Evolutionary conservation across 64 coral and sea anemone genomes (phyloP).

Genomic region (Astreopora myriophthalma): DNA sequence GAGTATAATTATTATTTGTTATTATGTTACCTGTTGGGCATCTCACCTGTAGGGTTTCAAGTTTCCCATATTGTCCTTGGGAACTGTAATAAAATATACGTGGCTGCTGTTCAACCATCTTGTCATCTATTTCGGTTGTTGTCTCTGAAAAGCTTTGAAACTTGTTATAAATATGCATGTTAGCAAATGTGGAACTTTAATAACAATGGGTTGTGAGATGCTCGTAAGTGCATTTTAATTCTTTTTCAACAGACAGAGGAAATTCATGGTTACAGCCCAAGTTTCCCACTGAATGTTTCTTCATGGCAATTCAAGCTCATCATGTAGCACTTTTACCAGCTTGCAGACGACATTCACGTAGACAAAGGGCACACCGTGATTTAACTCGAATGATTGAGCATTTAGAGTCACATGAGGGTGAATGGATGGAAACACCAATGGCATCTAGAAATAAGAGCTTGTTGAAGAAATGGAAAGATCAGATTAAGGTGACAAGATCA

Average conservation of each 20-base stretch:
- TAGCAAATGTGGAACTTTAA: no score
- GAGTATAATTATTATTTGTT: no score
- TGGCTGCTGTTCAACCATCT: no score
- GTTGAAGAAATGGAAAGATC: slow-evolving; percentile 95
- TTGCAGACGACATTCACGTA: slow-evolving; percentile 74
- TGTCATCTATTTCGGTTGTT: no score
- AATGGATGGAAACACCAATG: slow-evolving; percentile 94
- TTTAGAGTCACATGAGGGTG: slow-evolving; percentile 87
- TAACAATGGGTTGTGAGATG: no score
- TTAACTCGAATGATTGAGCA: slow-evolving; percentile 90
- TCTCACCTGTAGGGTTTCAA: no score
- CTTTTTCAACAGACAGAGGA: slow-evolving; percentile 48
- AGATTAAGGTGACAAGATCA: slow-evolving; percentile 72
- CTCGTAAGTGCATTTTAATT: neutral
- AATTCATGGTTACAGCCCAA: slow-evolving; percentile 84
- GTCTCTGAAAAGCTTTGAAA: no score
- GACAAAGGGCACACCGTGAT: slow-evolving; percentile 80
- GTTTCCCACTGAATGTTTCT: slow-evolving; percentile 98
- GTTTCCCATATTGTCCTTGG: no score
- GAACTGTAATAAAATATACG: no score
- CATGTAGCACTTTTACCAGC: slow-evolving; percentile 88
- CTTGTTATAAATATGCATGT: no score
- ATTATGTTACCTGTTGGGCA: no score
- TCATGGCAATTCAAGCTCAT: slow-evolving; percentile 91
- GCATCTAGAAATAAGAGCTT: slow-evolving; percentile 85